These are phyloP conservation scores for Anas bahamensis DNA, from an alignment of 2,797 vertebrate genomes.

Conservation along the genomic window DNA sequence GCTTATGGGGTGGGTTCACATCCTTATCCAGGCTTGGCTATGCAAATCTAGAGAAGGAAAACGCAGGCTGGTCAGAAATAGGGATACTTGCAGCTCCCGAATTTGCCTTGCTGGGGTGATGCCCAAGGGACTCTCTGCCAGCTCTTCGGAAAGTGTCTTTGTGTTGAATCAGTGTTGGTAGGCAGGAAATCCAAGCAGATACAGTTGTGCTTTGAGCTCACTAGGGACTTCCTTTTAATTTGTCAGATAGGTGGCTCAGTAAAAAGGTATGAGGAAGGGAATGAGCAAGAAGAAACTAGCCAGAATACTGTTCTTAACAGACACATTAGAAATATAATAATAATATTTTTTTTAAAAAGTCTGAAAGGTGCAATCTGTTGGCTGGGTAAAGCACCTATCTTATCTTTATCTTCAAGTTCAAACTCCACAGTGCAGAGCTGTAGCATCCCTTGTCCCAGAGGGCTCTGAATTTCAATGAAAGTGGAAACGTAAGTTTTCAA, in stretches of 20 bases:
- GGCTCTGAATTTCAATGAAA: neutral
- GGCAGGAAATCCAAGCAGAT: neutral
- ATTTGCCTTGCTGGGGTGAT: neutral
- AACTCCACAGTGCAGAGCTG: neutral
- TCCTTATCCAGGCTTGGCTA: neutral
- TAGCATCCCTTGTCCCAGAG: neutral
- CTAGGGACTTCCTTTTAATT: neutral
- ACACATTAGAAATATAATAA: neutral
- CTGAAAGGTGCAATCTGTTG: neutral
- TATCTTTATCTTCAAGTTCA: neutral
- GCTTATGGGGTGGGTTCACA: neutral
- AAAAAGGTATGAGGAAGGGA: neutral
- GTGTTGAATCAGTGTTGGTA: neutral
- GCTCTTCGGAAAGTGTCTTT: neutral
- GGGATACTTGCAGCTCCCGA: neutral
- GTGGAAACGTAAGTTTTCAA: neutral
- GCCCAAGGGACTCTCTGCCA: neutral
- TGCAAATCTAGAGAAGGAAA: neutral
- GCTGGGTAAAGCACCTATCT: neutral
- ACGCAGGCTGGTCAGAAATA: neutral
- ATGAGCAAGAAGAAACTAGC: neutral
- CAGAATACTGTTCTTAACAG: neutral
- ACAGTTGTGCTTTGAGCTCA: neutral
- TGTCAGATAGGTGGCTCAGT: neutral
- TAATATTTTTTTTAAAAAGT: neutral